A percentile compares a stretch with the other conserved stretches of the same genome.
Evolutionary conservation across 2,113 vertebrate species (phyloP).

Genomic region (Silurus meridionalis): DNA sequence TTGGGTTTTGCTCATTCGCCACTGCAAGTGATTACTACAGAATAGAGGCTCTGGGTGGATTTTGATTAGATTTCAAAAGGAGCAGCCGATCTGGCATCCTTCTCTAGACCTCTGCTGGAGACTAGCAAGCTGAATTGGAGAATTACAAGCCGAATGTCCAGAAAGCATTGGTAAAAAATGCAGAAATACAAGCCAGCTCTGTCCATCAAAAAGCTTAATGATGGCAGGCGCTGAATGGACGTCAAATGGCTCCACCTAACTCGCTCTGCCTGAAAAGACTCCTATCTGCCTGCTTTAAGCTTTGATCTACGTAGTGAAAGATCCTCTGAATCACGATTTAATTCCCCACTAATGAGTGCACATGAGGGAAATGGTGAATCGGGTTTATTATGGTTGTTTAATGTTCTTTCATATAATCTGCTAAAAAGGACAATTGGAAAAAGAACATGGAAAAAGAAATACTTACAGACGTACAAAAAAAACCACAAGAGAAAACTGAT

Average conservation of each 20-base stretch:
- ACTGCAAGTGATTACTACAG: conserved; percentile 15
- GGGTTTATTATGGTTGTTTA: not conserved
- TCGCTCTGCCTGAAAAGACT: conserved; percentile 1
- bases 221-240: not conserved
- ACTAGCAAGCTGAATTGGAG: not conserved
- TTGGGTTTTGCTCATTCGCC: conserved; percentile 6
- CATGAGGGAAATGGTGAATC: conserved; percentile 18
- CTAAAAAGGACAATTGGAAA: conserved; percentile 11
- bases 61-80: not conserved
- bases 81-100: not conserved
- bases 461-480: not conserved
- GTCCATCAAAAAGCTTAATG: conserved; percentile 32
- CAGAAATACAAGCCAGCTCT: conserved; percentile 4
- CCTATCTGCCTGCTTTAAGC: conserved; percentile 31
- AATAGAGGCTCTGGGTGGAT: not conserved
- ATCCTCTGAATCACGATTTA: conserved; percentile 15
- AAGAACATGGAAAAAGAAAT: not conserved
- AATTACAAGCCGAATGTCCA: conserved; percentile 2
- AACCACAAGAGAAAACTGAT: not conserved
- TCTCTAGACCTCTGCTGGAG: not conserved
- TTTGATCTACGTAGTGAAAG: conserved; percentile 31
- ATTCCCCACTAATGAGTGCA: conserved; percentile 19
- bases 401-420: conserved; percentile 11
- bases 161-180: not conserved
- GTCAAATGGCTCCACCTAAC: conserved; percentile 19